phyloP scores from a whole-genome alignment of 2,797 vertebrate species.

The Sebastes diaconus region DNA sequence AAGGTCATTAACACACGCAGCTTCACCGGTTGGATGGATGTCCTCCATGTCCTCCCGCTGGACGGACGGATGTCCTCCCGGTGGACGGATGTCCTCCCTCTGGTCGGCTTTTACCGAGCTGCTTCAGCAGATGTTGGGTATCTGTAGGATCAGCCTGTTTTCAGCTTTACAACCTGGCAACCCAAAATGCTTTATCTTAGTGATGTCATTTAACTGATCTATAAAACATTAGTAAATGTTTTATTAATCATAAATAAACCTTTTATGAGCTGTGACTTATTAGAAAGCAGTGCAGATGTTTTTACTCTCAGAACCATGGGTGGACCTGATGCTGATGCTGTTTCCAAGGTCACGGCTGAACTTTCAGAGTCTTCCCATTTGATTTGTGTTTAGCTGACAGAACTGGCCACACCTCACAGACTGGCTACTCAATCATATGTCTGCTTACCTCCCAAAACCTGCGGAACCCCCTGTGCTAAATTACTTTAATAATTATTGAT shows the following conservation, averaged over 20 bases:
- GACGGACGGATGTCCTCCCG: too few relatives aligned
- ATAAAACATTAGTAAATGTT: background rate
- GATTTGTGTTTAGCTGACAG: background rate
- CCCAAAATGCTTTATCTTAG: background rate
- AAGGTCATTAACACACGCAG: slow-evolving; percentile 8
- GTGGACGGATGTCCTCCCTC: background rate
- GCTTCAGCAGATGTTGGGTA: background rate
- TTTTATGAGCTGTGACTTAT: background rate
- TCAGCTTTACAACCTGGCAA: background rate
- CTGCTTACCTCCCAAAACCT: background rate
- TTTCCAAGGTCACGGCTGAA: background rate
- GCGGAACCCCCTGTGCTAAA: background rate
- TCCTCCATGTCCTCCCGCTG: too few relatives aligned
- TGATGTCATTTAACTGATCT: background rate
- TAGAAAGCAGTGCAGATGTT: background rate
- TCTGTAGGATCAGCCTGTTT: background rate
- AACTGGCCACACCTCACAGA: background rate
- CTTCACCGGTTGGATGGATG: background rate
- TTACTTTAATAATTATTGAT: background rate
- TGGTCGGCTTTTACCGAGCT: background rate
- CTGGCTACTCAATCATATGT: too few relatives aligned
- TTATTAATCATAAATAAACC: background rate
- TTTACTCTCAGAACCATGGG: background rate
- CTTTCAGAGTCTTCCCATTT: background rate
- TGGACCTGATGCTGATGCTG: background rate